phyloP scores from a whole-genome alignment of 1,140 invertebrate species.

The Monochamus saltuarius region DNA sequence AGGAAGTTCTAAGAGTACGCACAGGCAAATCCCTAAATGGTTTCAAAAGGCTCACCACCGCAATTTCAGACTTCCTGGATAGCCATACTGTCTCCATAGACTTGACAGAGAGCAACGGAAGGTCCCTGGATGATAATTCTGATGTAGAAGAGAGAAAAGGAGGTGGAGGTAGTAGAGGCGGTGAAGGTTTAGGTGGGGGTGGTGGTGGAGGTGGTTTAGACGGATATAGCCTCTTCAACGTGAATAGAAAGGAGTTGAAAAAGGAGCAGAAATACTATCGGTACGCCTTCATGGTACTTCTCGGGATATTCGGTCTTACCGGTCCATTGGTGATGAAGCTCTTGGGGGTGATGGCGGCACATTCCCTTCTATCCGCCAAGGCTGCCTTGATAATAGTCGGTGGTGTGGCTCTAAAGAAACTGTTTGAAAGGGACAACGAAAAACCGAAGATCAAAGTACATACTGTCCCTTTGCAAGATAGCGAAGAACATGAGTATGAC shows the following conservation, averaged over 20 bases:
- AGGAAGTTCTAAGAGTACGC: conserved; percentile 21
- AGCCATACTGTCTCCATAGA: conserved; percentile 42
- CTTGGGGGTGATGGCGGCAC: conserved; percentile 64
- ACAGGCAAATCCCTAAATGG: conserved; percentile 29
- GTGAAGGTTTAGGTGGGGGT: conserved; percentile 9
- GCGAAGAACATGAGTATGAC: conserved; percentile 40
- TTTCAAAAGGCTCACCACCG: conserved; percentile 27
- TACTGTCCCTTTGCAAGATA: conserved; percentile 36
- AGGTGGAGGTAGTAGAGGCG: conserved; percentile 11
- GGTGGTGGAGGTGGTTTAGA: no score
- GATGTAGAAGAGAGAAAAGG: neutral
- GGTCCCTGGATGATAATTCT: conserved; percentile 1
- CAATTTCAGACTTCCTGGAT: conserved; percentile 39
- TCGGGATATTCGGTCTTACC: conserved; percentile 66
- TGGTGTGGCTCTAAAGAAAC: conserved; percentile 68
- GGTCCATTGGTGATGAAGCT: conserved; percentile 60
- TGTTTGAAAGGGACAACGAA: conserved; percentile 62
- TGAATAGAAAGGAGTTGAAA: conserved; percentile 34
- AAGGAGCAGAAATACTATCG: conserved; percentile 42
- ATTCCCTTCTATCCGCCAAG: conserved; percentile 68
- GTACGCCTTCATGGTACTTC: conserved; percentile 58
- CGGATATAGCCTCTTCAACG: conserved; percentile 28
- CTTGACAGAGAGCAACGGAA: conserved; percentile 25
- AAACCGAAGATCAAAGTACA: conserved; percentile 64
- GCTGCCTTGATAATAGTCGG: conserved; percentile 67